Base-by-base conservation (phyloP, 1,140 invertebrate species). In the Orius laevigatus region DNA sequence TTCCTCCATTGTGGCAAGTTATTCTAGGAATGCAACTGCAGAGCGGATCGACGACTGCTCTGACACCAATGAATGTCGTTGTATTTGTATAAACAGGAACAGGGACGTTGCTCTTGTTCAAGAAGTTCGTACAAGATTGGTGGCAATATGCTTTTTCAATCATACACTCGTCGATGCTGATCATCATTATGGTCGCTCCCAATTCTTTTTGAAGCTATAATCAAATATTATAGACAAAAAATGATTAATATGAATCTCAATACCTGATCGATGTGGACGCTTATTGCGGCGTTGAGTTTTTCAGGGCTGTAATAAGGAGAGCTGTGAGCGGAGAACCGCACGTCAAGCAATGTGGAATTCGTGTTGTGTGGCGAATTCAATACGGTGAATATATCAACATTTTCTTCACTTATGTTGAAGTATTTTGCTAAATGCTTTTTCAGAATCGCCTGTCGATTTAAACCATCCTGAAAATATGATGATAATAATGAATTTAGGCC, bases 301-400 rank as follows among this genome's bases (percentile, higher is more conserved):
- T 89, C 85, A 0, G 86, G 68, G 1, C 78, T 74, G 58, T 89
- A 90, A 60, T 91, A 93, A 0, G 90, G 90, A 0, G 88, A 92
- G 0, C 84, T 85, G 62, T 94, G 90, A 0, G 84, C 90, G 0
- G 89, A 84, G 63, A 84, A 96, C 53, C 90, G 67, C 0, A 94
- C 80, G 61, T 96, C 90, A 32, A 87, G 58, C 0, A 72, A 58
- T 4, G 65, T 69, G 15, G 65, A 69, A 40, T 76, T 74, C 48
- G 69, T 64, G 48, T 77, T 74, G 19, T 72, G 71, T 0, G 72
- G 70, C 4, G 79, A 79, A 54, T 73, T 73, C 3, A 86, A 69
- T 0, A 95, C 84, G 1, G 89, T 93, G 56, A 96, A 92, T 0
- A 96, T 77, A 60, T 95, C 89, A 3, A 96, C 82, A 64, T 94